Percentiles rank a stretch among this genome's conserved stretches.
These are phyloP conservation scores for Laticauda colubrina DNA, from an alignment of 2,113 vertebrate species.

Conservation along the genomic window DNA sequence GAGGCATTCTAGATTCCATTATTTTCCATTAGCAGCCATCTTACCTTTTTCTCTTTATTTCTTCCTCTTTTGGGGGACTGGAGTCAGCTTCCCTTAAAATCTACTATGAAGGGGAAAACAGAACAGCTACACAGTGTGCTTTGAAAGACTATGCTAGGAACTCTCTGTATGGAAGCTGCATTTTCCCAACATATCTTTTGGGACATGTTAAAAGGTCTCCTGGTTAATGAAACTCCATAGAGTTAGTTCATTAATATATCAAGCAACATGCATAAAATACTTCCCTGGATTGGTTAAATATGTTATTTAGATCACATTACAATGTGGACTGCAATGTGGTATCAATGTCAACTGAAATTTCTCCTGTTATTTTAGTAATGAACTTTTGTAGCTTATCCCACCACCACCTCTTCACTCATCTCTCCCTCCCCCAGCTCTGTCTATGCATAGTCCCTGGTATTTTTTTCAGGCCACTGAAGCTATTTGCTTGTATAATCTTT, in stretches of 20 bases:
- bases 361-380: background rate
- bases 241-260: background rate
- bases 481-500: background rate
- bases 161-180: background rate
- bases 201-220: background rate
- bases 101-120: background rate
- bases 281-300: background rate
- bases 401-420: background rate
- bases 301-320: background rate
- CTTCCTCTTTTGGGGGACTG: background rate
- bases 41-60: background rate
- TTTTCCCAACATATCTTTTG: background rate
- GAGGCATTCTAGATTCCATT: background rate
- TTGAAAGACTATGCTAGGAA: background rate
- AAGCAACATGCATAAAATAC: background rate
- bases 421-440: background rate
- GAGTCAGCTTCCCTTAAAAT: background rate
- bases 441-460: background rate
- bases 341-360: background rate
- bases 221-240: background rate
- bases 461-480: background rate
- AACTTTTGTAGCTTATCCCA: background rate
- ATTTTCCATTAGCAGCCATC: background rate
- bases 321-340: background rate
- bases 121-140: background rate